Percentiles rank a stretch among this genome's conserved stretches.
Evolutionary conservation across 1,140 invertebrate species (phyloP).

Genomic region (Episyrphus balteatus): DNA sequence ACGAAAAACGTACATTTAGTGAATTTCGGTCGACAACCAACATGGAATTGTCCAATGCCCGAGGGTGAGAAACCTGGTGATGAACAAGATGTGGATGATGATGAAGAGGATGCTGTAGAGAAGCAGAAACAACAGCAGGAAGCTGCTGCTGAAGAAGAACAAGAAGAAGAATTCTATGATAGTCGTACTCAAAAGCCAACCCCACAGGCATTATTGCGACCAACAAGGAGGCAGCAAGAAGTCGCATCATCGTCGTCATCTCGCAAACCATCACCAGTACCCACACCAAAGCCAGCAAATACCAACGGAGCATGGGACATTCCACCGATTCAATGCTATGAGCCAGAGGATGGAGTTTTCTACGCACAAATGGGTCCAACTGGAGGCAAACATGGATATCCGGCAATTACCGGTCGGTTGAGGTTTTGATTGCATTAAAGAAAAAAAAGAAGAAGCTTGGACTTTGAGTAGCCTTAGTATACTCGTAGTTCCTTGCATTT

Average conservation of each 20-base stretch:
- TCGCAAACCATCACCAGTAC: constrained; percentile 32
- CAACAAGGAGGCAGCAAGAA: constrained; percentile 18
- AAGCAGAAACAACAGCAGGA: not conserved
- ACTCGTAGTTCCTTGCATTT: not conserved
- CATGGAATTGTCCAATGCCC: constrained; percentile 86
- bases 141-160: constrained; percentile 13
- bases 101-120: constrained; percentile 17
- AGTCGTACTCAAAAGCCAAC: constrained; percentile 23
- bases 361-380: constrained; percentile 87
- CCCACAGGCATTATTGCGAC: constrained; percentile 2
- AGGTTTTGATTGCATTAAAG: not conserved
- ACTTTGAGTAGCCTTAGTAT: not conserved
- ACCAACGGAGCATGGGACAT: constrained; percentile 64
- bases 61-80: constrained; percentile 47
- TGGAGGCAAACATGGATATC: constrained; percentile 74
- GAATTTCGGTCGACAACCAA: constrained; percentile 74
- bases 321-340: constrained; percentile 74
- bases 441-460: no score
- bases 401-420: constrained; percentile 65
- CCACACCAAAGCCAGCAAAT: constrained; percentile 52
- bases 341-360: constrained; percentile 80
- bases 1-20: constrained; percentile 64
- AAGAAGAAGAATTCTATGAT: constrained; percentile 28
- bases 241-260: constrained; percentile 13
- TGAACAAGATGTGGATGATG: constrained; percentile 19